Evolutionary conservation across 1,140 invertebrate genomes (phyloP).

Genomic region (Drosophila trapezifrons): DNA sequence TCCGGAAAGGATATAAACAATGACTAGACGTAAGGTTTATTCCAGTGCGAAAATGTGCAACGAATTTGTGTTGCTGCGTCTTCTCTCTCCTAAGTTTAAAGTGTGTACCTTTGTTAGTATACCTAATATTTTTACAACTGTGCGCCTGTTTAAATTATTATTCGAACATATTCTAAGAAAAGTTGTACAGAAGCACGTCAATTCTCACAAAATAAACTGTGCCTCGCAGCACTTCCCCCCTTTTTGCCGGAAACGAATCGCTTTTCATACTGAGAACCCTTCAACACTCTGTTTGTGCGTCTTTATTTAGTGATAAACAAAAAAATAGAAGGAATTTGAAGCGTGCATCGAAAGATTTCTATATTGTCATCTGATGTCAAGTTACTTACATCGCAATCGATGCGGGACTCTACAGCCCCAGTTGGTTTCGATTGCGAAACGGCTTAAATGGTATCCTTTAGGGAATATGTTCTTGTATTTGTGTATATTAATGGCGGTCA

Average conservation of each 20-base stretch:
- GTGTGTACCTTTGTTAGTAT: conserved; percentile 77
- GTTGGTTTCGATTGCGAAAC: conserved; percentile 27
- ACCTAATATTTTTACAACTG: conserved; percentile 68
- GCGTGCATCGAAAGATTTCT: conserved; percentile 30
- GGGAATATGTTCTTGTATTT: conserved; percentile 4
- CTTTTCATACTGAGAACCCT: background rate
- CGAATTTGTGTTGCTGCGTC: conserved; percentile 76
- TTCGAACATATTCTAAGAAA: conserved; percentile 67
- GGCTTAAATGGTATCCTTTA: conserved; percentile 33
- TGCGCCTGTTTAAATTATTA: conserved; percentile 76
- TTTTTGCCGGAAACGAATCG: conserved; percentile 52
- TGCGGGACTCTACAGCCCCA: background rate
- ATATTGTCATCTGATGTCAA: conserved; percentile 24
- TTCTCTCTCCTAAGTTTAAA: conserved; percentile 74
- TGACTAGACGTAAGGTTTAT: conserved; percentile 77
- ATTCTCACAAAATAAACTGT: conserved; percentile 72
- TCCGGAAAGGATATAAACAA: conserved; percentile 45
- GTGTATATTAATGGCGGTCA: conserved; percentile 47
- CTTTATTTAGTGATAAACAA: conserved; percentile 35
- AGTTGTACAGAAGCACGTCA: conserved; percentile 73
- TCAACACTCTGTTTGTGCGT: conserved; percentile 17
- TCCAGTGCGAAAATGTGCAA: conserved; percentile 78
- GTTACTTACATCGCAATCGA: conserved; percentile 35
- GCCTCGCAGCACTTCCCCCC: conserved; percentile 36
- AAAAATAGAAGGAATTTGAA: conserved; percentile 20